phyloP scores from a whole-genome alignment of 2,113 vertebrate species.

The Leptodactylus fuscus region DNA sequence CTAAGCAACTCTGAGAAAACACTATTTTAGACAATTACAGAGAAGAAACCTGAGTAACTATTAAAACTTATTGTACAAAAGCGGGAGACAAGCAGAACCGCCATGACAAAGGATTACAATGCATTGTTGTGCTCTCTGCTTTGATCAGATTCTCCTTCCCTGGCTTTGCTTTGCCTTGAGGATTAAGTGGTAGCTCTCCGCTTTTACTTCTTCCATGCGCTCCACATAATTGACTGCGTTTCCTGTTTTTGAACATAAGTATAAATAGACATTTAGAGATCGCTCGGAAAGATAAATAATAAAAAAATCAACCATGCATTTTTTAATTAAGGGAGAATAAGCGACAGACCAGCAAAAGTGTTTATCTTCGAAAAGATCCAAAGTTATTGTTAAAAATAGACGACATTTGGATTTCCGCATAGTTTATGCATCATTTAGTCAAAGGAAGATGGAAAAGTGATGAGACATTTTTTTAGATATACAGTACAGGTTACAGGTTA shows the following conservation, averaged over 20 bases:
- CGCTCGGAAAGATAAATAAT: slow-evolving; percentile 25
- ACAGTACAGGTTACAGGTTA: not conserved
- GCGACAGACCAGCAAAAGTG: not conserved
- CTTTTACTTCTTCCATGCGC: not conserved
- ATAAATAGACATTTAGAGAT: slow-evolving; percentile 29
- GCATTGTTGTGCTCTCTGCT: slow-evolving; percentile 13
- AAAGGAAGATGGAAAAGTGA: not conserved
- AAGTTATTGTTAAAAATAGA: slow-evolving; percentile 8
- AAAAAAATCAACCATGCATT: slow-evolving; percentile 38
- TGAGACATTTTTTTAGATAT: not conserved
- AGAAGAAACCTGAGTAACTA: slow-evolving; percentile 15
- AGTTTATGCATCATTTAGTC: not conserved
- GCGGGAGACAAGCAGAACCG: not conserved
- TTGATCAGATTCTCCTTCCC: slow-evolving; percentile 32
- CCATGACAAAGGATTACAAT: slow-evolving; percentile 25
- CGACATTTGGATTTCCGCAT: not conserved
- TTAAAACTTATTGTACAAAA: not conserved
- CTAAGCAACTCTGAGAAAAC: not conserved
- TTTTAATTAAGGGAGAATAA: slow-evolving; percentile 38
- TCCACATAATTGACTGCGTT: slow-evolving; percentile 29
- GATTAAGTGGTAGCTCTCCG: slow-evolving; percentile 32
- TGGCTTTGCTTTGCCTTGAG: not conserved
- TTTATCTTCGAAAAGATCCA: slow-evolving; percentile 1
- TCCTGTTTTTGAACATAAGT: not conserved
- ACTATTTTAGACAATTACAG: slow-evolving; percentile 8